Evolutionary conservation across 1,140 invertebrate genomes (phyloP).

Genomic region (Dendroctonus ponderosae): DNA sequence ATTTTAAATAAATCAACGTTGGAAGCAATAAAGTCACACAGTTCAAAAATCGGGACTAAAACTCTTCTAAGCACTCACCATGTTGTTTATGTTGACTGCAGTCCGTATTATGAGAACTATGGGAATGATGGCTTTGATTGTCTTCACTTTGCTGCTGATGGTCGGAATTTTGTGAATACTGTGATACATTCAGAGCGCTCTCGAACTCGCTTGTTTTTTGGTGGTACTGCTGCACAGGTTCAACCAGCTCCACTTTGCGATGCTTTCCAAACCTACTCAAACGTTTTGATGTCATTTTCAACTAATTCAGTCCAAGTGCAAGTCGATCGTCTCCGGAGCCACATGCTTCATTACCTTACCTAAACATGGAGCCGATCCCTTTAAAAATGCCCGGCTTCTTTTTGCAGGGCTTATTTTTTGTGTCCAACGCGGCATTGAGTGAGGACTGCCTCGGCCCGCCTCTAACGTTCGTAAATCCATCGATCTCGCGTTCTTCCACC

Average conservation of each 20-base stretch:
- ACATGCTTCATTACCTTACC: constrained; percentile 49
- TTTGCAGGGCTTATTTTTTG: constrained; percentile 61
- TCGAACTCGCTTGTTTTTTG: constrained; percentile 43
- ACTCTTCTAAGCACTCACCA: neutral
- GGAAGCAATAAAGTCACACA: neutral
- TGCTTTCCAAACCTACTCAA: constrained; percentile 68
- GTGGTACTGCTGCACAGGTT: constrained; percentile 47
- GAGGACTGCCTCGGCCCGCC: constrained; percentile 68
- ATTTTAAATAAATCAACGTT: neutral
- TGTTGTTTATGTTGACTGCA: constrained; percentile 17
- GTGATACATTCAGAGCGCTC: constrained; percentile 39
- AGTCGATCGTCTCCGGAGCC: no score
- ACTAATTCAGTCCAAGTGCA: no score
- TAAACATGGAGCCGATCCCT: constrained; percentile 79
- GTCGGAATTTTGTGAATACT: constrained; percentile 29
- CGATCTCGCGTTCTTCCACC: constrained; percentile 58
- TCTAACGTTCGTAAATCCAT: constrained; percentile 62
- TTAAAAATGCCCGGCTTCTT: constrained; percentile 72
- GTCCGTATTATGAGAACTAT: constrained; percentile 27
- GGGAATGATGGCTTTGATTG: constrained; percentile 25
- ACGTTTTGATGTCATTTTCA: no score
- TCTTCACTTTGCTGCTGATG: constrained; percentile 34
- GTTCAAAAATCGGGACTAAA: neutral
- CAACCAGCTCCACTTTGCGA: constrained; percentile 61
- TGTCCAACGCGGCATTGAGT: constrained; percentile 63